A percentile compares a stretch with the other conserved stretches of the same genome.
Conservation (phyloP, 2,888 invertebrate species). For the Lochmaea capreae region DNA sequence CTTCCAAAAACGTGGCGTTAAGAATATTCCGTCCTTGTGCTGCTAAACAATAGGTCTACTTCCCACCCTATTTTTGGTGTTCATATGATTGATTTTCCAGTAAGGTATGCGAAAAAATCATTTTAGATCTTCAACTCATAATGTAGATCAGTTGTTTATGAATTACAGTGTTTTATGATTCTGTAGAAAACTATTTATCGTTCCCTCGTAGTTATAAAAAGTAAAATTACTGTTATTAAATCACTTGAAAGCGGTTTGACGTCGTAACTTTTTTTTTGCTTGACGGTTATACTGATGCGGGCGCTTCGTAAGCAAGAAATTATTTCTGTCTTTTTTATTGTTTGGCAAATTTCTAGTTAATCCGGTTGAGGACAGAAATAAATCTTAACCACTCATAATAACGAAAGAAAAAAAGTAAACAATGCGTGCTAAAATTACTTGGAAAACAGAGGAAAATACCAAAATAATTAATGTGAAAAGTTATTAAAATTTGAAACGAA, state of each 20-base stretch:
- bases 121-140: too few species aligned
- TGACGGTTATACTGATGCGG: neutral
- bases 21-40: too few species aligned
- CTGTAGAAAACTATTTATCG: neutral
- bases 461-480: too few species aligned
- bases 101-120: too few species aligned
- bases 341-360: slow-evolving; percentile 27
- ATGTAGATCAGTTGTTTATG: too few species aligned
- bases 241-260: neutral
- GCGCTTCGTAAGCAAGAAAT: neutral
- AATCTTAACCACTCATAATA: slow-evolving; percentile 23
- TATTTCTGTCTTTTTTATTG: slow-evolving; percentile 36
- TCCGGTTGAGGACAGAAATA: slow-evolving; percentile 35
- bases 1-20: too few species aligned
- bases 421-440: neutral
- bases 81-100: too few species aligned
- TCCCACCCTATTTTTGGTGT: too few species aligned
- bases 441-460: neutral
- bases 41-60: too few species aligned
- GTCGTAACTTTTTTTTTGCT: slow-evolving; percentile 1
- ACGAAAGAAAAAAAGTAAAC: slow-evolving; percentile 7
- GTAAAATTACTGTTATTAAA: neutral
- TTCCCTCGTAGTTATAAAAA: neutral
- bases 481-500: too few species aligned
- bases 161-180: neutral